A percentile compares a stretch with the other conserved stretches of the same genome.
Evolutionary conservation across 2,888 invertebrate species (phyloP).

Genomic region (Brachyptera putata): DNA sequence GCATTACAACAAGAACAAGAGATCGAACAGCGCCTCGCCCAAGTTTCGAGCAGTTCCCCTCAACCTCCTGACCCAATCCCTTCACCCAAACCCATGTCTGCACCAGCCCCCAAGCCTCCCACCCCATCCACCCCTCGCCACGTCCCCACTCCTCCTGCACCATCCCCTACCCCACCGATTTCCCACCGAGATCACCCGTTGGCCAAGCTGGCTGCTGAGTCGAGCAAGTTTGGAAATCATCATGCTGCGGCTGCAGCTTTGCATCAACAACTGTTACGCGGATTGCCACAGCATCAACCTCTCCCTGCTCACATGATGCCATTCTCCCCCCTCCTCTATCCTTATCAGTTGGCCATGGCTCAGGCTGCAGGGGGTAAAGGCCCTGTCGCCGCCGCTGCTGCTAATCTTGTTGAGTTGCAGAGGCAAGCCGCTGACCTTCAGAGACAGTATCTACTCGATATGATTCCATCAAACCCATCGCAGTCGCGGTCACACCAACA

Average conservation of each 20-base stretch:
- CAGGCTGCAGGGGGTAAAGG: constrained; percentile 38
- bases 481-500: constrained; percentile 31
- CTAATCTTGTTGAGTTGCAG: constrained; percentile 64
- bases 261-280: constrained; percentile 79
- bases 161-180: neutral
- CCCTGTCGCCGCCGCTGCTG: constrained; percentile 29
- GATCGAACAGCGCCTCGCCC: constrained; percentile 16
- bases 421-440: constrained; percentile 81
- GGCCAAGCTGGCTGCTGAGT: constrained; percentile 38
- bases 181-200: constrained; percentile 35
- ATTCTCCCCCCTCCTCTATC: constrained; percentile 81
- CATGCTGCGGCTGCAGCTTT: constrained; percentile 58
- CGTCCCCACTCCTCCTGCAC: constrained; percentile 5
- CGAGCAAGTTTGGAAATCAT: constrained; percentile 38
- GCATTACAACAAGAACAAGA: constrained; percentile 98
- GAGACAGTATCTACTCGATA: constrained; percentile 92
- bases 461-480: constrained; percentile 64
- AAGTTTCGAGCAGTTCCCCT: neutral
- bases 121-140: constrained; percentile 7
- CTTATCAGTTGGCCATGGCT: constrained; percentile 72
- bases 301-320: constrained; percentile 84
- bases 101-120: neutral
- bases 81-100: neutral
- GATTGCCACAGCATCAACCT: constrained; percentile 58
- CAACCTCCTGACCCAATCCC: constrained; percentile 15